Conservation (phyloP, 2,888 invertebrate genomes). For the Pseudeuparius sepicola region DNA sequence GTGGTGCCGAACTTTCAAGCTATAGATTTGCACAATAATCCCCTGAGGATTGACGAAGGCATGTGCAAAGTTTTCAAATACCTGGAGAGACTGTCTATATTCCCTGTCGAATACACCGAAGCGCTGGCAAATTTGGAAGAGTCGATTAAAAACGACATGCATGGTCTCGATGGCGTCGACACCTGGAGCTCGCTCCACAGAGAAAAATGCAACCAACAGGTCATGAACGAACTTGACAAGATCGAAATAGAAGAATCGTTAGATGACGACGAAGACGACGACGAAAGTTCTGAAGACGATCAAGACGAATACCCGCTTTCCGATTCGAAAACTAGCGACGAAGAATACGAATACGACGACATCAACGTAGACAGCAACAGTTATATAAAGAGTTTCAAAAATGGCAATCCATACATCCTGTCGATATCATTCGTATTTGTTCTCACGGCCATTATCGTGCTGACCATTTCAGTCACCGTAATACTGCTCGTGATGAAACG, state of each 20-base stretch:
- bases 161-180: slow-evolving; percentile 23
- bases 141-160: slow-evolving; percentile 22
- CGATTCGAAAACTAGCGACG: slow-evolving; percentile 38
- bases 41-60: slow-evolving; percentile 56
- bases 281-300: too few relatives aligned
- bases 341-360: slow-evolving; percentile 24
- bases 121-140: slow-evolving; percentile 23
- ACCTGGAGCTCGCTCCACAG: slow-evolving; percentile 22
- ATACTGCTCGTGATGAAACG: slow-evolving; percentile 33
- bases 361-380: slow-evolving; percentile 14
- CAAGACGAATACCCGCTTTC: too few relatives aligned
- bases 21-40: slow-evolving; percentile 55
- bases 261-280: too few relatives aligned
- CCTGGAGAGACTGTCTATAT: slow-evolving; percentile 49
- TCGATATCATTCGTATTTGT: slow-evolving; percentile 45
- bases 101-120: slow-evolving; percentile 38
- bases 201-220: slow-evolving; percentile 19
- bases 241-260: too few relatives aligned
- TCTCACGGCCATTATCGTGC: slow-evolving; percentile 44
- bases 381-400: too few relatives aligned
- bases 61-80: slow-evolving; percentile 58
- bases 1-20: slow-evolving; percentile 48
- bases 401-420: slow-evolving; percentile 29
- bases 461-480: slow-evolving; percentile 39
- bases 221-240: too few relatives aligned